These are phyloP conservation scores for Apus apus DNA, from an alignment of 2,113 vertebrate genomes.

Conservation along the genomic window DNA sequence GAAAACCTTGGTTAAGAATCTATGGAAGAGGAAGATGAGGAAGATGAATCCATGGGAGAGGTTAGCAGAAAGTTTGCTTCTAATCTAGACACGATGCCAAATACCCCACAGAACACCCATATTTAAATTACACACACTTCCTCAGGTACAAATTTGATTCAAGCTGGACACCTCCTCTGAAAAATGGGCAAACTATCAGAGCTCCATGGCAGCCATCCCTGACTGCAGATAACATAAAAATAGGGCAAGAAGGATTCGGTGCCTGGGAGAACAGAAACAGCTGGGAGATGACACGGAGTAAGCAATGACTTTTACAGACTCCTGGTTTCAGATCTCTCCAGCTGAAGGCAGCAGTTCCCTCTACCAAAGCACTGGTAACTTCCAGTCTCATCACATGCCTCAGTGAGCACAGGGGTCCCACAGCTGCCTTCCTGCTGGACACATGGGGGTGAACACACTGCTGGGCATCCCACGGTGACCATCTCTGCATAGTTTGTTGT, in stretches of 20 bases:
- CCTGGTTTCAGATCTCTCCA: neutral
- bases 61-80: neutral
- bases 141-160: neutral
- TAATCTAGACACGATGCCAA: neutral
- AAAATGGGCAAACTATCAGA: neutral
- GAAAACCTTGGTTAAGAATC: neutral
- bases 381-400: fast-evolving
- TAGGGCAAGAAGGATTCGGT: neutral
- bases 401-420: neutral
- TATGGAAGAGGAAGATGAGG: neutral
- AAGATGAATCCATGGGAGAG: neutral
- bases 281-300: neutral
- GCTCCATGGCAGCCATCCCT: neutral
- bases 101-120: neutral
- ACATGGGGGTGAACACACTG: fast-evolving
- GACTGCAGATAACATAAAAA: neutral
- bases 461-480: neutral
- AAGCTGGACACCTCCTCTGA: neutral
- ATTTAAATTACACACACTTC: neutral
- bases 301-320: neutral
- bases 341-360: neutral
- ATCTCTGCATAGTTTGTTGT: fast-evolving
- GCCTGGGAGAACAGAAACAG: neutral
- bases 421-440: neutral
- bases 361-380: neutral